Base-by-base conservation (phyloP, 2,113 vertebrate genomes). In the Rana temporaria region DNA sequence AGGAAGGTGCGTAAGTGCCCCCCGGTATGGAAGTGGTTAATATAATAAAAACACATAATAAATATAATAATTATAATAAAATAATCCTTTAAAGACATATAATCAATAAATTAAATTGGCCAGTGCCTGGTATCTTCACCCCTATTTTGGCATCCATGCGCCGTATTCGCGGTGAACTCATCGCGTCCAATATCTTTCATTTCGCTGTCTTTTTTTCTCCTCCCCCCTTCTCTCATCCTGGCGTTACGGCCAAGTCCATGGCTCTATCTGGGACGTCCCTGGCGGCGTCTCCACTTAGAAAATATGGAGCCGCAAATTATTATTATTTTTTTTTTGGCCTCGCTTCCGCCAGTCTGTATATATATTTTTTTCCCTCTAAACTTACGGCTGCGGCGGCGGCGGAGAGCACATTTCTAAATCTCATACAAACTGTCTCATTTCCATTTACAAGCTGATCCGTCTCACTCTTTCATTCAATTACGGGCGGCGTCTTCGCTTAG, bases 301-400 rank as follows among this genome's bases (percentile, higher is more conserved):
- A 56, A 65, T 24, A 22, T 63, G 62, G 65, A 30, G 78, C 84
- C 82, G 84, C 63, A 53, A 78, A 30, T 30, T n/a, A n/a, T 30
- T 30, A 30, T 30, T 30, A n/a, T 67, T 63, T 56, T 1, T 48
- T 30, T 1, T 48, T 30, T 59, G 70, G 26, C 32, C n/a, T 57
- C 7, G 9, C 73, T 62, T 57, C 82, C 26, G 15, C 18, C 1
- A 16, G 16, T 32, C 85, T 75, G 74, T 69, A 59, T 75, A 19
- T 5, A 38, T 30, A 30, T 38, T 38, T 6, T 38, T 48, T 60
- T 6, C 8, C 65, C 16, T 52, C 55, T 38, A 24, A 64, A 57
- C 67, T 79, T 65, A 22, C 22, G 48, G 68, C 62, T 56, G 26
- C 42, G 55, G 48, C 63, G 16, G n/a, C n/a, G n/a, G n/a, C 34